Evolutionary conservation across 1,140 invertebrate genomes (phyloP).

Genomic region (Tetragonula clypearis): DNA sequence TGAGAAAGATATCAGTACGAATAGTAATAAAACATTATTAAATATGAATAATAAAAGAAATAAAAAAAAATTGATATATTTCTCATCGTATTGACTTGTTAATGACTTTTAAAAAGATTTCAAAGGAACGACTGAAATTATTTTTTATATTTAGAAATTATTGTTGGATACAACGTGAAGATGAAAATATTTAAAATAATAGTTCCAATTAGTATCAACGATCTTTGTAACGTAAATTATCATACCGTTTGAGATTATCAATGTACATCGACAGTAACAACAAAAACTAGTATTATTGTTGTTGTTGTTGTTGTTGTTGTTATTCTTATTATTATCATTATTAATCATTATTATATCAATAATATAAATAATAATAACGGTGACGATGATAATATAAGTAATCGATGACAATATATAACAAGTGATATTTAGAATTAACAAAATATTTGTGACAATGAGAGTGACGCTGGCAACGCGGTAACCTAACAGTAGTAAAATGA

Average conservation of each 20-base stretch:
- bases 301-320: no score
- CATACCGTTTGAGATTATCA: not conserved
- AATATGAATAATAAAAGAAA: not conserved
- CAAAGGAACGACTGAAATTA: not conserved
- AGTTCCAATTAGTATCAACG: not conserved
- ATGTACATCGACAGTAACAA: not conserved
- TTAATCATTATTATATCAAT: not conserved
- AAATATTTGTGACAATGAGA: not conserved
- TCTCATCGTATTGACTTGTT: not conserved
- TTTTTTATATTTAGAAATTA: not conserved
- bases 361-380: not conserved
- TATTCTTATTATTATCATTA: not conserved
- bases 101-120: not conserved
- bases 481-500: not conserved
- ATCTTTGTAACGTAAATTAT: not conserved
- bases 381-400: not conserved
- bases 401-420: not conserved
- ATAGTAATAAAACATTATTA: no score
- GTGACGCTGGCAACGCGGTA: not conserved
- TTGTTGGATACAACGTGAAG: not conserved
- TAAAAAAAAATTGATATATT: not conserved
- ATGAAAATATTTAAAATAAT: not conserved
- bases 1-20: no score
- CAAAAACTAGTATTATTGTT: no score
- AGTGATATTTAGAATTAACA: not conserved